Base-by-base conservation (phyloP, 1,140 invertebrate species). In the Zaprionus kolodkinae region DNA sequence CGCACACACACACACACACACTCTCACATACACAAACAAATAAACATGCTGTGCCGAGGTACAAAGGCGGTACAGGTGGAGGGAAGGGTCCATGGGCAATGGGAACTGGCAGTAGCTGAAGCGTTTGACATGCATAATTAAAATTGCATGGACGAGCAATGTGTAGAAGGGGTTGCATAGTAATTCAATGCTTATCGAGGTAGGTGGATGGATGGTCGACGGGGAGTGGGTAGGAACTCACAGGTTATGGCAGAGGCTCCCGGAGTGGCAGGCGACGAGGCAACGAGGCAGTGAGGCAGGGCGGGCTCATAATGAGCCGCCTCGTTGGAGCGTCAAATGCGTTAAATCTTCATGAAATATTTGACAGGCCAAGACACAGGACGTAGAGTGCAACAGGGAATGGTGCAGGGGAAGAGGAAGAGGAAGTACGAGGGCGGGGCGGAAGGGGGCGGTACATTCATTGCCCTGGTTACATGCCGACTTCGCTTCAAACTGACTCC, bases 311-410 rank as follows among this genome's bases (percentile, higher is more conserved):
- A 72, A 85, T 85, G 82, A 74, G 72, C 54, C 55, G 64, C 60
- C 72, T 76, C 76, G 70, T 45, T 84, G 72, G 30, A 72, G 67
- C 81, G 55, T 45, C 78, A 74, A 84, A 79, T 85, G 81, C 79
- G 78, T 78, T 81, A 85, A 85, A 75, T 85, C 78, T 74, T 81
- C 79, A 68, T 79, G 76, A 79, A 78, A 76, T 73, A 85, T 78
- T 81, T 72, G 81, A 72, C 81, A 72, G 65, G 30, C 43, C 57
- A 61, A 54, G 35, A 17, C 17, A 38, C 17, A 70, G 9, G 9
- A 71, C 38, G 43, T 15, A 6, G 36, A 40, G 17, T 13, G 30
- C 38, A 9, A 52, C 17, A 12, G 6, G 12, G 15, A 62, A n/a
- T 45, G 25, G 25, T 1, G 3, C 27, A 30, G 27, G 2, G 21